Base-by-base conservation (phyloP, 2,113 vertebrate genomes). In the Gopherus evgoodei region DNA sequence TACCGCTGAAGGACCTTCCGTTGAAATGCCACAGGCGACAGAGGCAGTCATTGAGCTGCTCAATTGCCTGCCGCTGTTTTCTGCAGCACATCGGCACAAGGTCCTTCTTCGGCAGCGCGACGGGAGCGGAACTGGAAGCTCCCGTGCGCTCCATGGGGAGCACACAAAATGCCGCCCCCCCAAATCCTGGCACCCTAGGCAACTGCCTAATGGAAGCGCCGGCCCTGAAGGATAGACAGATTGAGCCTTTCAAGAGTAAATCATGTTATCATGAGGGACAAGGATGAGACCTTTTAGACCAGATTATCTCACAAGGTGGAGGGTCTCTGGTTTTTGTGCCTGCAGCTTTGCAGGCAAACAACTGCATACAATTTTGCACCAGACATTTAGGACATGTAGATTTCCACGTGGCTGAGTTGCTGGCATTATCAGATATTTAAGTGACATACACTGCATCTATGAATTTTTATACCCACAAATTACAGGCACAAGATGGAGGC, bases 271-370 rank as follows among this genome's bases (percentile, higher is more conserved):
- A 69, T 1, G 13, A n/a, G 62, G 62, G 31, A 19, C 62, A n/a
- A 69, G 38, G 35, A 17, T 38, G 88, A 31, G 59, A 31, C 42
- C 31, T 47, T 31, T 0, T 0, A 11, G 6, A 56, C 22, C n/a
- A 69, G 88, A 49, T 21, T 0, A 5, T 44, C 76, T 79, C 49
- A 16, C 0, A 0, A 0, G 0, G 13, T 13, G 22, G 31, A 8
- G 4, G 31, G 47, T 57, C 78, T 38, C 76, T 29, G 7, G 3
- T 88, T 31, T 31, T 11, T 19, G 47, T 44, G 57, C 44, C 80
- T 22, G 42, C 59, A 75, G 53, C 47, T 62, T 1, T 14, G 59
- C 80, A 94, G 5, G 25, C 22, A 57, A 14, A 83, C 57, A 59
- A 59, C 27, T 13, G 57, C 57, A 31, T 31, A 59, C 57, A 72